Evolutionary conservation across 1,140 invertebrate species (phyloP), one percentile per base, ranked within the genome.

Genomic region (Drosophila melanogaster): DNA sequence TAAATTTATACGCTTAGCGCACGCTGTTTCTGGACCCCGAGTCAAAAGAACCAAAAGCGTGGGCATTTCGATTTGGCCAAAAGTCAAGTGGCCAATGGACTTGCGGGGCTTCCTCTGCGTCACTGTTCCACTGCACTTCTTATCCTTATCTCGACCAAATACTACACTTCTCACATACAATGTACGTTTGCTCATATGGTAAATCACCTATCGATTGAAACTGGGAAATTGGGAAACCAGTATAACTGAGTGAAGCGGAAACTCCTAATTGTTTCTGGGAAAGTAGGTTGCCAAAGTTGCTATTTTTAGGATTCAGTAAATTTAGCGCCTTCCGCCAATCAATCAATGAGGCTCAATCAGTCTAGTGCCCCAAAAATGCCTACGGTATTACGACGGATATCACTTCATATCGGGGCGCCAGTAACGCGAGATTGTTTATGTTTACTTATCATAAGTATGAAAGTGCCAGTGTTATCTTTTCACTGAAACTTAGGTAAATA

Each of bases 31-130:
- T 51, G 64, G 64, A 66, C 26, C 62, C 24, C 7, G 17, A 1
- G 6, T 22, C 51, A 60, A 38, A 26, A 26, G 22, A 62, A 57
- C 53, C 53, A 75, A 47, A 74, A 60, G 70, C 77, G 77, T 57
- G 65, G 59, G 71, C 44, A 61, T 62, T 62, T 43, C 58, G 15
- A 35, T 37, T 37, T 79, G 60, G 56, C 62, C 79, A 79, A 79
- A 81, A 83, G 75, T 83, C 79, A 83, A 81, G 79, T 81, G 59
- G 53, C 30, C 61, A 38, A 15, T 22, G 26, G 26, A 40, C 24
- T 51, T 35, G n/a, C 2, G 35, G 12, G 33, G 41, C 62, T 47
- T 56, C 24, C 26, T 35, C 62, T 81, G 80, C 75, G 79, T 84
- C 79, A 81, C 49, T 30, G 7, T 47, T 35, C 51, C 5, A 62